Percentiles rank a stretch among this genome's conserved stretches.
Conservation (phyloP, 2,888 invertebrate species). For the Sympetrum striolatum region DNA sequence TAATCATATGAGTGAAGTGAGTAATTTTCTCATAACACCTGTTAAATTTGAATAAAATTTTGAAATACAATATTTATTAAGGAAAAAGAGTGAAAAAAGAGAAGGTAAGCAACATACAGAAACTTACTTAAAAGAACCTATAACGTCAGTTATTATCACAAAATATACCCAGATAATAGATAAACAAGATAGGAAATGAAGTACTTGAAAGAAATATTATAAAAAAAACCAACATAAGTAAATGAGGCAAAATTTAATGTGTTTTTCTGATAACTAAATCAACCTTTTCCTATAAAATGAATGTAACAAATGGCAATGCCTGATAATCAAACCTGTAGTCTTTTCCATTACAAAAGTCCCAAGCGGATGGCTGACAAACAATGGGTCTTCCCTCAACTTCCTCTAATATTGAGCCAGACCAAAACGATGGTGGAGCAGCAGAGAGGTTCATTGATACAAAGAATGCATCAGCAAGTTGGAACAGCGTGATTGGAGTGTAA, state of each 20-base stretch:
- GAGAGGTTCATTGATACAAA: conserved; percentile 89
- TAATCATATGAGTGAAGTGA: no score
- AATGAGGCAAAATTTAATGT: not conserved
- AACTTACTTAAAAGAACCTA: no score
- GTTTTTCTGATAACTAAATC: not conserved
- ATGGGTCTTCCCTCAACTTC: conserved; percentile 79
- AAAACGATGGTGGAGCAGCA: conserved; percentile 85
- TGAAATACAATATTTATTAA: no score
- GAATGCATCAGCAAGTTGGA: conserved; percentile 89
- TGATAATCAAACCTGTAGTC: conserved; percentile 75
- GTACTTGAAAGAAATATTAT: no score
- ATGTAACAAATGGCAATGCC: not conserved
- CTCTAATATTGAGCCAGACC: conserved; percentile 83
- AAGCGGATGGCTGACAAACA: conserved; percentile 89
- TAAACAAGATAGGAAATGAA: no score
- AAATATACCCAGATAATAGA: no score
- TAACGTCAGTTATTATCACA: no score
- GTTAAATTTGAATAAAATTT: no score
- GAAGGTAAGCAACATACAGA: no score
- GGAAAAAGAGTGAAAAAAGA: no score
- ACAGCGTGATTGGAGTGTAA: conserved; percentile 82
- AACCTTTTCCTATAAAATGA: no score
- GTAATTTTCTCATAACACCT: no score
- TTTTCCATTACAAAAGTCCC: conserved; percentile 90
- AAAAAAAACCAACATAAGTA: not conserved